A percentile compares a stretch with the other conserved stretches of the same genome.
phyloP scores from a whole-genome alignment of 2,888 invertebrate genomes.

The Labia minor region DNA sequence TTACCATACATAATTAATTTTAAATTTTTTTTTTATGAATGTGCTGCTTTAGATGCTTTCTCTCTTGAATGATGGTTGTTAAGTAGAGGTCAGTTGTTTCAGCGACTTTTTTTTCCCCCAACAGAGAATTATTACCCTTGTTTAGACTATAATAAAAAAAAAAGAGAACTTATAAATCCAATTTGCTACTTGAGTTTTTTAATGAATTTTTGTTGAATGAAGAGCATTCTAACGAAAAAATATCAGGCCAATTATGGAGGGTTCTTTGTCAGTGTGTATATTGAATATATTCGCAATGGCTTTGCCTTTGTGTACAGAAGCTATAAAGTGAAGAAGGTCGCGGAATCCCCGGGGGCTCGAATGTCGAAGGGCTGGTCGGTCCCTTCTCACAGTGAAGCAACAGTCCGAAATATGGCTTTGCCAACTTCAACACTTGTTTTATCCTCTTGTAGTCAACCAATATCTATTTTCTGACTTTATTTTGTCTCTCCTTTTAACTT shows the following conservation, averaged over 20 bases:
- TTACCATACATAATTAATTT: too few species aligned
- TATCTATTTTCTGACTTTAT: not conserved
- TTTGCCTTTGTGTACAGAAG: not conserved
- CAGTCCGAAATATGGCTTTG: not conserved
- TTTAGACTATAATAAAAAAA: too few species aligned
- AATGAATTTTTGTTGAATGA: too few species aligned
- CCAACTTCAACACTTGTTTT: not conserved
- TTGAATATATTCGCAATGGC: constrained; percentile 13
- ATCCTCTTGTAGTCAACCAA: not conserved
- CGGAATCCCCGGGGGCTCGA: not conserved
- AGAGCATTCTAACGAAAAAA: too few species aligned
- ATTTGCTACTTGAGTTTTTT: not conserved
- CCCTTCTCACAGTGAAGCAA: not conserved
- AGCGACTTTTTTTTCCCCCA: too few species aligned
- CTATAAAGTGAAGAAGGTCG: constrained; percentile 5
- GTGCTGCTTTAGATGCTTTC: too few species aligned
- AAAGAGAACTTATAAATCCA: not conserved
- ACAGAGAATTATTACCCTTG: too few species aligned
- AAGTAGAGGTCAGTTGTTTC: too few species aligned
- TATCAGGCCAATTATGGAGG: not conserved
- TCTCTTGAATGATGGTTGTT: too few species aligned
- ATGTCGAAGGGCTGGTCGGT: not conserved
- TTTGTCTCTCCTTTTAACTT: not conserved
- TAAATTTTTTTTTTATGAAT: too few species aligned
- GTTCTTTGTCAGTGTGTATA: not conserved